phyloP scores from a whole-genome alignment of 1,140 invertebrate genomes.

The Chlorops oryzae region DNA sequence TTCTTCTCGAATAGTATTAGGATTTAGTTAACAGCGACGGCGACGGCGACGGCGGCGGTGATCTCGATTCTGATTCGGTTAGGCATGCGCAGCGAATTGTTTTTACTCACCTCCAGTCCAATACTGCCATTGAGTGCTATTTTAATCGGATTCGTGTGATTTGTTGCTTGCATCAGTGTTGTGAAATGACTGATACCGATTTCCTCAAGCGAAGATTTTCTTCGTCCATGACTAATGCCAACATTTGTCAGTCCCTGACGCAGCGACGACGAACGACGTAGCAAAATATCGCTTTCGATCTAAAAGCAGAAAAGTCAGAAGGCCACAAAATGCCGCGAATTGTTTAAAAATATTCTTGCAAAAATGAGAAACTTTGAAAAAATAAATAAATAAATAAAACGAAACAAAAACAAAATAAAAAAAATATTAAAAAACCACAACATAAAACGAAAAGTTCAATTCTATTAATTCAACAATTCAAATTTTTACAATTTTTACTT shows the following conservation, averaged over 20 bases:
- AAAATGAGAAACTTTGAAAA: slow-evolving; percentile 3
- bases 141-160: slow-evolving; percentile 67
- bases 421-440: slow-evolving; percentile 5
- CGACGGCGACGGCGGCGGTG: too few relatives aligned
- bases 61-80: too few relatives aligned
- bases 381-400: too few relatives aligned
- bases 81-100: too few relatives aligned
- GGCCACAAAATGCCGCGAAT: too few relatives aligned
- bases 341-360: too few relatives aligned
- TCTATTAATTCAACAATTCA: too few relatives aligned
- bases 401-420: slow-evolving; percentile 12
- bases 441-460: too few relatives aligned
- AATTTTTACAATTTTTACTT: too few relatives aligned
- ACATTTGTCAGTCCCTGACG: slow-evolving; percentile 63
- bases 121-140: slow-evolving; percentile 80
- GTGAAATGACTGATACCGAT: slow-evolving; percentile 73
- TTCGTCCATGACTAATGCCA: slow-evolving; percentile 51
- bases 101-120: slow-evolving; percentile 74
- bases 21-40: background rate
- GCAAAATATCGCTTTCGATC: slow-evolving; percentile 70
- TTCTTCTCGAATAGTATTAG: slow-evolving; percentile 17
- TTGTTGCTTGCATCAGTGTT: slow-evolving; percentile 55
- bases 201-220: slow-evolving; percentile 79
- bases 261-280: slow-evolving; percentile 75
- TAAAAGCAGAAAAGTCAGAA: too few relatives aligned